Percentiles rank a stretch among this genome's conserved stretches.
Conservation (phyloP, 2,888 invertebrate genomes). For the Rhingia campestris region DNA sequence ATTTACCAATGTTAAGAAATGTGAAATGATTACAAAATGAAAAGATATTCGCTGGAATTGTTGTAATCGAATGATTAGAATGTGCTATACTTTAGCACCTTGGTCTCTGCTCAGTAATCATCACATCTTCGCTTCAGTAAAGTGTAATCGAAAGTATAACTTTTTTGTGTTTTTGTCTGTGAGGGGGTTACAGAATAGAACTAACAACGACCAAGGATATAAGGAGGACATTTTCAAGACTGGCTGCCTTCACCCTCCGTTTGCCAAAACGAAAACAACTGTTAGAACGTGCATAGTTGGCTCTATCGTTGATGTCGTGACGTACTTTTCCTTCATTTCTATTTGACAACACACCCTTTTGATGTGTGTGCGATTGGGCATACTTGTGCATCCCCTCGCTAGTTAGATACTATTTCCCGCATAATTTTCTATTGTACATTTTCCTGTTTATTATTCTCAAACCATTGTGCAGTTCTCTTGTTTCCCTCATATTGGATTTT, state of each 20-base stretch:
- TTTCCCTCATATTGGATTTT: slow-evolving; percentile 37
- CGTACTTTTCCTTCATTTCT: not conserved
- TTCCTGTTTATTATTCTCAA: slow-evolving; percentile 20
- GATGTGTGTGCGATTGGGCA: slow-evolving; percentile 39
- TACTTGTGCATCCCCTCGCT: slow-evolving; percentile 24
- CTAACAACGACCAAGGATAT: slow-evolving; percentile 28
- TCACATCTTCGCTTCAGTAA: slow-evolving; percentile 45
- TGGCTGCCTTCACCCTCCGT: slow-evolving; percentile 51
- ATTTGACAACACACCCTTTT: slow-evolving; percentile 46
- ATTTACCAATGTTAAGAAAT: no score
- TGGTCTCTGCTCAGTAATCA: slow-evolving; percentile 10
- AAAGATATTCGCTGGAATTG: not conserved
- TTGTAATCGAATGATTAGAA: slow-evolving; percentile 5
- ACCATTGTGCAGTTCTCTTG: slow-evolving; percentile 37
- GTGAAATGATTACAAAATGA: no score
- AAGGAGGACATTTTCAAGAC: slow-evolving; percentile 60
- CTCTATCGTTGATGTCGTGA: slow-evolving; percentile 15
- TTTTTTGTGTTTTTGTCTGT: slow-evolving; percentile 13
- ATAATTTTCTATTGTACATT: slow-evolving; percentile 45
- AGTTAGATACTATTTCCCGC: slow-evolving; percentile 20
- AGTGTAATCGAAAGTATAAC: slow-evolving; percentile 57
- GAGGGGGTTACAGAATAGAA: slow-evolving; percentile 15
- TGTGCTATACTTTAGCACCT: slow-evolving; percentile 23
- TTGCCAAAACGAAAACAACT: slow-evolving; percentile 46
- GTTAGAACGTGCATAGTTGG: slow-evolving; percentile 33